Evolutionary conservation across 2,888 invertebrate species (phyloP).

Genomic region (Lepidochitona cinerea): DNA sequence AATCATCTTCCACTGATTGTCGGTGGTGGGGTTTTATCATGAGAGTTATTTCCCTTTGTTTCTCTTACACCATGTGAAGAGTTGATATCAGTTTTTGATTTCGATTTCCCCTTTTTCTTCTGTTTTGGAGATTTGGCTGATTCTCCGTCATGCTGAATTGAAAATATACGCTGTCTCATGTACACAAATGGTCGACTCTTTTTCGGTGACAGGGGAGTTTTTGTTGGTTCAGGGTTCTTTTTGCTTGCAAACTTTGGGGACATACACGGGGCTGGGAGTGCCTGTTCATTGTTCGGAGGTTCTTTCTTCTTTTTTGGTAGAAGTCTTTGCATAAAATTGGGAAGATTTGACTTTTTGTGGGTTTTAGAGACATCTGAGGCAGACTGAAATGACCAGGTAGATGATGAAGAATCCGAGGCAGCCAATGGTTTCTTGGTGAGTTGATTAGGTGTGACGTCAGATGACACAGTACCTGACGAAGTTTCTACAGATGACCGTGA

Average conservation of each 20-base stretch:
- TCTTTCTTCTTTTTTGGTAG: slow-evolving; percentile 57
- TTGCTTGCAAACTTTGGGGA: neutral
- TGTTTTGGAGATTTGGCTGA: slow-evolving; percentile 13
- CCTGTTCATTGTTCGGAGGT: neutral
- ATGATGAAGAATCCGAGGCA: neutral
- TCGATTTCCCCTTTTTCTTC: neutral
- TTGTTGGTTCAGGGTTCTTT: slow-evolving; percentile 25
- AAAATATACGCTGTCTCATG: slow-evolving; percentile 54
- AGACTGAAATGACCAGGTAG: slow-evolving; percentile 8
- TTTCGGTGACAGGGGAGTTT: slow-evolving; percentile 26
- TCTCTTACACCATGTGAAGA: neutral
- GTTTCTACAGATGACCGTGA: slow-evolving; percentile 23
- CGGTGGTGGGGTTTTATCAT: neutral
- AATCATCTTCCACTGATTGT: too few species aligned
- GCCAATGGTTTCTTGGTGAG: neutral
- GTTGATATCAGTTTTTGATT: neutral
- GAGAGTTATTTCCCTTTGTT: neutral
- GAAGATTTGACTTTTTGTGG: slow-evolving; percentile 8
- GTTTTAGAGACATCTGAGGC: neutral
- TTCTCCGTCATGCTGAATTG: slow-evolving; percentile 54
- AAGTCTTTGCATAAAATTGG: slow-evolving; percentile 60
- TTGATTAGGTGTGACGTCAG: neutral
- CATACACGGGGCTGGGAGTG: neutral
- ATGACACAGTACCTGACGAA: neutral
- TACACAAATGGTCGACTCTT: slow-evolving; percentile 58